phyloP scores from a whole-genome alignment of 2,797 vertebrate genomes.

The Vespertilio murinus region DNA sequence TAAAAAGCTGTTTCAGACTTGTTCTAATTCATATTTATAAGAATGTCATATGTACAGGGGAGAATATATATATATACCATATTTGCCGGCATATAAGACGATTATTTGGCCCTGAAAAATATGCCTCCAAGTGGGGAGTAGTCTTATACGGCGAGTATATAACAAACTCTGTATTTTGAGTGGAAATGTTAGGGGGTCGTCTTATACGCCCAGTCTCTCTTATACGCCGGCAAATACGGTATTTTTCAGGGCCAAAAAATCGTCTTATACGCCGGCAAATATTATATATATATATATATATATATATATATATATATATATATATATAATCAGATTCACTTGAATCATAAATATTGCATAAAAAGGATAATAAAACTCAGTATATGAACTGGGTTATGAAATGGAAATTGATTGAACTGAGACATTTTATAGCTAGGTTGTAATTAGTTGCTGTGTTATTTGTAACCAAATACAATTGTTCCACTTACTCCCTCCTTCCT shows the following conservation, averaged over 20 bases:
- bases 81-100: no score
- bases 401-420: neutral
- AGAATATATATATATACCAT: neutral
- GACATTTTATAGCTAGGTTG: neutral
- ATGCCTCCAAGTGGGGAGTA: no score
- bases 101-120: no score
- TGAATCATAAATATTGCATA: neutral
- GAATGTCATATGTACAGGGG: neutral
- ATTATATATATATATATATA: no score
- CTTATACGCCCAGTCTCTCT: no score
- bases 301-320: no score
- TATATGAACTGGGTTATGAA: neutral
- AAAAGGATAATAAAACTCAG: neutral
- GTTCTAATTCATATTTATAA: neutral
- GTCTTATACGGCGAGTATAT: no score
- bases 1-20: neutral
- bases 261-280: no score
- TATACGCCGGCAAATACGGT: no score
- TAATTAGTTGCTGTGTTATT: neutral
- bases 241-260: no score
- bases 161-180: no score
- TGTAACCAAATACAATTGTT: neutral
- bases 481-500: neutral
- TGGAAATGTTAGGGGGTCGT: no score
- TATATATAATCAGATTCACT: neutral